These are phyloP conservation scores for Sapajus apella DNA, from an alignment of 2,113 vertebrate species.

Conservation along the genomic window DNA sequence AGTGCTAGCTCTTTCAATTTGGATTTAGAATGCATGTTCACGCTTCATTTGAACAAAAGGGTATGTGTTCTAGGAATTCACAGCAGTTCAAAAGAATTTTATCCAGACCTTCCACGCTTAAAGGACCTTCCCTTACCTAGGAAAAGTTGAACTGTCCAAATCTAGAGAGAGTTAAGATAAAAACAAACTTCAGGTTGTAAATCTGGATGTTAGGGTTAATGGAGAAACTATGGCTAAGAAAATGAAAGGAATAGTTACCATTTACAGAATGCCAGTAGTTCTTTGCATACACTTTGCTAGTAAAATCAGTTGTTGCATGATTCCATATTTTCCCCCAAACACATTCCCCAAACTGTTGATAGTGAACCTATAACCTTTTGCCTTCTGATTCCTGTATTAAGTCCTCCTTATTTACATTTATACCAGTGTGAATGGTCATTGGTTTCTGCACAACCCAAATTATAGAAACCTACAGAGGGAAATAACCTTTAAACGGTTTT, in stretches of 20 bases:
- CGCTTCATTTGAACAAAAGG: constrained; percentile 18
- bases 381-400: neutral
- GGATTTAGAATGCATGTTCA: neutral
- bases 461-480: constrained; percentile 42
- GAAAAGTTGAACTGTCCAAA: neutral
- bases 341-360: neutral
- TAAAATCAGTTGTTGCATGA: neutral
- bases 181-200: neutral
- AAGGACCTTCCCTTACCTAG: neutral
- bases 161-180: neutral
- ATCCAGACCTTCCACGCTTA: neutral
- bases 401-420: constrained; percentile 46
- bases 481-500: constrained; percentile 20
- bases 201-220: neutral
- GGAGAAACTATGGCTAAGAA: neutral
- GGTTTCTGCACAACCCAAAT: constrained; percentile 1
- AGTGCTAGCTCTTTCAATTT: neutral
- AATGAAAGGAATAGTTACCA: neutral
- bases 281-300: neutral
- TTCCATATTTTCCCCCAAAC: constrained; percentile 20
- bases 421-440: constrained; percentile 24
- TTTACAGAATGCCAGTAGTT: neutral
- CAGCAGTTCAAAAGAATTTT: neutral
- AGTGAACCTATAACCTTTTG: constrained; percentile 38
- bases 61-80: neutral